Percentiles rank a stretch among this genome's conserved stretches.
Evolutionary conservation across 1,140 invertebrate species (phyloP).

Genomic region (Mamestra configurata): DNA sequence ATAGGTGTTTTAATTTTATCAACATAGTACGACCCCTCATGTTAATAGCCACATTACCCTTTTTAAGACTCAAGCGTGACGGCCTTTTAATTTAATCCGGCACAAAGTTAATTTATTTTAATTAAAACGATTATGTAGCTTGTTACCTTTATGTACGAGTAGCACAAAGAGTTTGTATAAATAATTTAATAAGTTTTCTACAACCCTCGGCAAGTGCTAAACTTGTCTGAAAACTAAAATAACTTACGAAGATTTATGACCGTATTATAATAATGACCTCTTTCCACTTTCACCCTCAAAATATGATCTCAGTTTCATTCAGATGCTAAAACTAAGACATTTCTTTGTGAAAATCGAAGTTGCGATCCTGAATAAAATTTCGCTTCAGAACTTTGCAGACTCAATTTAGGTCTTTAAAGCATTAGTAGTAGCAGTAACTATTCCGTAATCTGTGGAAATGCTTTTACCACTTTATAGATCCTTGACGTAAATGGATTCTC

Average conservation of each 20-base stretch:
- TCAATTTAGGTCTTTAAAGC: no score
- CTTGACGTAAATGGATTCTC: conserved; percentile 9
- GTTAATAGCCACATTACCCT: conserved; percentile 5
- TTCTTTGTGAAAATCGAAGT: no score
- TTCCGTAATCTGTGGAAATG: neutral
- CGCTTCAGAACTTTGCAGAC: no score
- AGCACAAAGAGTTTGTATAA: neutral
- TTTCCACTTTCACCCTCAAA: neutral
- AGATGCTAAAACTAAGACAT: no score
- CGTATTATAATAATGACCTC: neutral
- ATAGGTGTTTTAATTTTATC: conserved; percentile 2
- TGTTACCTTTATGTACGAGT: neutral
- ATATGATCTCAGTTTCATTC: neutral
- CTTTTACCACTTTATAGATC: neutral
- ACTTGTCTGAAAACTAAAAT: neutral
- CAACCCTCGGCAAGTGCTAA: neutral
- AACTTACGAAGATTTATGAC: neutral
- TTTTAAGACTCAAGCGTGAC: conserved; percentile 13
- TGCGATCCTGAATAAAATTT: no score
- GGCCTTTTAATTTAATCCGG: conserved; percentile 4
- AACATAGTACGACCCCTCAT: neutral
- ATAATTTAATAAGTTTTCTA: neutral
- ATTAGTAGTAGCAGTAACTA: neutral
- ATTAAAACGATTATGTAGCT: conserved; percentile 18
- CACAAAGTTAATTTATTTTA: conserved; percentile 9